A percentile compares a stretch with the other conserved stretches of the same genome.
Conservation (phyloP, 1,140 invertebrate species). For the Sycophaga agraensis region DNA sequence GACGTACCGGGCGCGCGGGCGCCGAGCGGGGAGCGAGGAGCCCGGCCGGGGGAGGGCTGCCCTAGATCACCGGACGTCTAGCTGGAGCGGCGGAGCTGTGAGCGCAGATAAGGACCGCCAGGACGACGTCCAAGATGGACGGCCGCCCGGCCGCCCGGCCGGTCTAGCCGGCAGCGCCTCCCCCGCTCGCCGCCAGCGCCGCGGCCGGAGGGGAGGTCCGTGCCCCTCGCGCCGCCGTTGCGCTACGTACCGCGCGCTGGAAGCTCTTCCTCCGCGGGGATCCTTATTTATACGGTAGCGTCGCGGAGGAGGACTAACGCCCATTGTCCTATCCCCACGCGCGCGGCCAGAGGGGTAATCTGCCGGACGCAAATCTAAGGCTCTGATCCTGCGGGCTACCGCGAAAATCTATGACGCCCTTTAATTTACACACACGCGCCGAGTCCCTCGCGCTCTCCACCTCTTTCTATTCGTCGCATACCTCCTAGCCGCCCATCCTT, state of each 20-base stretch:
- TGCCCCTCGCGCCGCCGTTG: no score
- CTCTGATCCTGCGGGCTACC: slow-evolving; percentile 58
- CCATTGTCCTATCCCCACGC: slow-evolving; percentile 58
- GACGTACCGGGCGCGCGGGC: slow-evolving; percentile 36
- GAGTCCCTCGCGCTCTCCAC: neutral
- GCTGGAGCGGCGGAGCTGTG: slow-evolving; percentile 50
- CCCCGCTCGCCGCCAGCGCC: slow-evolving; percentile 34
- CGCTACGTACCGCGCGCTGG: slow-evolving; percentile 38
- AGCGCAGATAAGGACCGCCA: slow-evolving; percentile 58
- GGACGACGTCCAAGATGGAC: slow-evolving; percentile 58
- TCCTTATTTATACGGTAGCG: slow-evolving; percentile 58
- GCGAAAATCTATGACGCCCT: slow-evolving; percentile 57
- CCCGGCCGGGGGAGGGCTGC: slow-evolving; percentile 34
- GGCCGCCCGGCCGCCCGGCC: slow-evolving; percentile 46
- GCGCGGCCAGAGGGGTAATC: slow-evolving; percentile 57
- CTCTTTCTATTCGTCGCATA: neutral
- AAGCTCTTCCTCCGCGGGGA: slow-evolving; percentile 35
- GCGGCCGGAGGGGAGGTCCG: no score
- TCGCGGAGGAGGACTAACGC: slow-evolving; percentile 50
- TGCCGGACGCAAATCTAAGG: slow-evolving; percentile 59
- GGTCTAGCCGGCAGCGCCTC: no score
- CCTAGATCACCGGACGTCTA: slow-evolving; percentile 59
- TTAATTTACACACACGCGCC: slow-evolving; percentile 50
- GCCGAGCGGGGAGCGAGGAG: slow-evolving; percentile 5
- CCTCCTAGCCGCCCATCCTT: no score